Percentiles rank a stretch among this genome's conserved stretches.
Evolutionary conservation across 2,113 vertebrate species (phyloP).

Genomic region (Ammodytes marinus): DNA sequence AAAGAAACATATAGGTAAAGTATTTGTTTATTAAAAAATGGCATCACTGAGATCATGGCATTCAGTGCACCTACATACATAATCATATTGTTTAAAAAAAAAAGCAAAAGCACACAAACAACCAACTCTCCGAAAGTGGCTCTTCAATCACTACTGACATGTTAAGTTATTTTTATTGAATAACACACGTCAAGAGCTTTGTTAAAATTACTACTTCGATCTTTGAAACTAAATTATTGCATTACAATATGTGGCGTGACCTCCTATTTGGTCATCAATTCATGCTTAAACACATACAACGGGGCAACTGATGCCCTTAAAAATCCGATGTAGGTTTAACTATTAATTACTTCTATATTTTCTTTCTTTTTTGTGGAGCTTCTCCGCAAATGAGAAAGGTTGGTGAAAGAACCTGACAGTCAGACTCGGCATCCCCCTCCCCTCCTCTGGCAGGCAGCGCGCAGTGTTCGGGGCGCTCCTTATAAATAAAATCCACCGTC

Average conservation of each 20-base stretch:
- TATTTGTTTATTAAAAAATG: slow-evolving; percentile 30
- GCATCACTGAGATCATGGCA: background rate
- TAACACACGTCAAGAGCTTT: background rate
- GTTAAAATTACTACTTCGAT: background rate
- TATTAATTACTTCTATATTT: background rate
- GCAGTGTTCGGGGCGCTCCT: slow-evolving; percentile 47
- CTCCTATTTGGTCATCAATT: background rate
- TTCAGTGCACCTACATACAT: background rate
- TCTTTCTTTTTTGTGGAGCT: background rate
- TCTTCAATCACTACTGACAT: background rate
- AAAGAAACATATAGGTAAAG: slow-evolving; percentile 10
- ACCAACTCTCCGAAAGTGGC: background rate
- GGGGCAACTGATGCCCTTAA: background rate
- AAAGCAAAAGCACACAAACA: background rate
- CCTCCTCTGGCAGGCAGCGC: slow-evolving; percentile 47
- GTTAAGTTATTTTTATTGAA: slow-evolving; percentile 13
- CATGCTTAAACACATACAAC: background rate
- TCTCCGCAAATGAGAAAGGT: slow-evolving; percentile 14
- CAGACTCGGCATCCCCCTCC: slow-evolving; percentile 25
- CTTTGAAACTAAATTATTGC: background rate
- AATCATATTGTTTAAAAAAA: background rate
- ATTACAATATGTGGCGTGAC: background rate
- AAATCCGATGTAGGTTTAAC: background rate
- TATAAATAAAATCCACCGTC: slow-evolving; percentile 73
- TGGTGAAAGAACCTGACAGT: slow-evolving; percentile 32